A percentile compares a stretch with the other conserved stretches of the same genome.
Conservation (phyloP, 2,797 vertebrate species). For the Dallia pectoralis region DNA sequence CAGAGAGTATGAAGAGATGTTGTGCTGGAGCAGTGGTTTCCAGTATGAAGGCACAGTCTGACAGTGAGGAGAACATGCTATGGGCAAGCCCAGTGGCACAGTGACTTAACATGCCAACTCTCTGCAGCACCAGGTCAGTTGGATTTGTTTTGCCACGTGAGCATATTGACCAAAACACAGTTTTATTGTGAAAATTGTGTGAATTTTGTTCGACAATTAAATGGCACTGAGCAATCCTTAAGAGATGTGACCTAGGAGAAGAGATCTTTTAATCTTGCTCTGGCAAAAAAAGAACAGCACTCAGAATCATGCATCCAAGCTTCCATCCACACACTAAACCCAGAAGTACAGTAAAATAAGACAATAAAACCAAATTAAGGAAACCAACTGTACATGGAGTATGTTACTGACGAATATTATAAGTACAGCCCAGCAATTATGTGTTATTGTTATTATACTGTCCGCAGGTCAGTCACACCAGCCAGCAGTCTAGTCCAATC, state of each 20-base stretch:
- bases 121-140: no score
- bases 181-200: conserved; percentile 43
- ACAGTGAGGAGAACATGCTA: no score
- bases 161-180: conserved; percentile 11
- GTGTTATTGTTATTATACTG: background rate
- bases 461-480: background rate
- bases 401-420: background rate
- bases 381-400: background rate
- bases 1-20: no score
- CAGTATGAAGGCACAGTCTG: no score
- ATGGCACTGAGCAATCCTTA: conserved; percentile 43
- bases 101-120: no score
- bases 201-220: conserved; percentile 27
- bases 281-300: background rate
- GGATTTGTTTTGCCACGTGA: no score
- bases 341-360: background rate
- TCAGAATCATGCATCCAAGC: background rate
- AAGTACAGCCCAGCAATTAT: background rate
- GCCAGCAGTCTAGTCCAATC: background rate
- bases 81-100: no score
- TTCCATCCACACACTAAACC: background rate
- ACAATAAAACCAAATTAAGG: background rate
- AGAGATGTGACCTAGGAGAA: conserved; percentile 34
- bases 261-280: conserved; percentile 28
- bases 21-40: no score